Percentiles rank a stretch among this genome's conserved stretches.
phyloP scores from a whole-genome alignment of 2,797 vertebrate genomes.

The Trichosurus vulpecula region DNA sequence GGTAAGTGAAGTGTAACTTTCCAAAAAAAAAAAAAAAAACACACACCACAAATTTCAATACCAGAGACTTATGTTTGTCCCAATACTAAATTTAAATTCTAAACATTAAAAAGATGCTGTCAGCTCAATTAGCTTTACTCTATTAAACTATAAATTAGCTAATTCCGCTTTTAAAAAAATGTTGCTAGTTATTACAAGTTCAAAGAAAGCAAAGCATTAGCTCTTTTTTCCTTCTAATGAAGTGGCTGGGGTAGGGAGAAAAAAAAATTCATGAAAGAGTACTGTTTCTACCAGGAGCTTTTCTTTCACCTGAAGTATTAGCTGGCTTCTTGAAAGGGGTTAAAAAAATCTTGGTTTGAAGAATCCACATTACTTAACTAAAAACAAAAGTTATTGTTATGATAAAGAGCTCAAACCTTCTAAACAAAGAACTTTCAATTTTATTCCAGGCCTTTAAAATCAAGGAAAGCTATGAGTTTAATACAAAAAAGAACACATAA shows the following conservation, averaged over 20 bases:
- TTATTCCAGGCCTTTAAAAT: background rate
- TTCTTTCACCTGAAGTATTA: conserved; percentile 49
- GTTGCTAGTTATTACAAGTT: conserved; percentile 29
- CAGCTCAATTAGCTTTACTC: background rate
- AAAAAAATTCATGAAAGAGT: conserved; percentile 30
- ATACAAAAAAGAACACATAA: background rate
- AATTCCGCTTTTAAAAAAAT: conserved; percentile 16
- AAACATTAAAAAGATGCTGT: conserved; percentile 1
- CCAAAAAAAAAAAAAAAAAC: conserved; percentile 32
- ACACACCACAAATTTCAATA: background rate
- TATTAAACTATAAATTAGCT: background rate
- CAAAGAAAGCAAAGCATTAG: conserved; percentile 30
- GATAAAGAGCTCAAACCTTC: conserved; percentile 8
- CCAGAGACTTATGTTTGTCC: background rate
- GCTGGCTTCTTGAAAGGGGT: conserved; percentile 27
- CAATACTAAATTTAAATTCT: conserved; percentile 11
- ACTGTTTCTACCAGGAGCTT: conserved; percentile 36
- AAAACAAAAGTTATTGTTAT: conserved; percentile 52
- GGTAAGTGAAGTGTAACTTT: background rate
- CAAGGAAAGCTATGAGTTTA: background rate
- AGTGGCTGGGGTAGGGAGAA: conserved; percentile 19
- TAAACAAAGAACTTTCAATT: conserved; percentile 46
- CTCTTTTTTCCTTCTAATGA: conserved; percentile 13
- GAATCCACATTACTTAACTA: conserved; percentile 40
- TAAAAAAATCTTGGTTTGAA: conserved; percentile 50